Evolutionary conservation across 2,888 invertebrate species (phyloP).

Genomic region (Endomychus coccineus): DNA sequence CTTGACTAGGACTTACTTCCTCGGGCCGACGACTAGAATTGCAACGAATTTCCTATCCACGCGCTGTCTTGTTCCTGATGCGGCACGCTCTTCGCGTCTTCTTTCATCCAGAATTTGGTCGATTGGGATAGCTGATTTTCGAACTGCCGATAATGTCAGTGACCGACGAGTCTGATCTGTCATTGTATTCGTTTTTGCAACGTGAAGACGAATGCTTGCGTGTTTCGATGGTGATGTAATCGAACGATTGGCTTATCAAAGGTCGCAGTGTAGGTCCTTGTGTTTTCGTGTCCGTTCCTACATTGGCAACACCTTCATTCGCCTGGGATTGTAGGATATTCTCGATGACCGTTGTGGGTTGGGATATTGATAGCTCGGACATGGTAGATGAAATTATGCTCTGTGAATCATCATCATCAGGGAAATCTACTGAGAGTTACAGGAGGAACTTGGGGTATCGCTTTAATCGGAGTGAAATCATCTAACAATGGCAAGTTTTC

Average conservation of each 20-base stretch:
- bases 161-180: conserved; percentile 62
- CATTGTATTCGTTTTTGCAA: conserved; percentile 55
- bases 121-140: conserved; percentile 53
- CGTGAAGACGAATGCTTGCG: conserved; percentile 59
- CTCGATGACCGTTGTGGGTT: conserved; percentile 54
- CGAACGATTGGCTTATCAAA: conserved; percentile 64
- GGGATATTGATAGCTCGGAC: conserved; percentile 64
- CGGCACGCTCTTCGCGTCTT: conserved; percentile 49
- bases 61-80: conserved; percentile 32
- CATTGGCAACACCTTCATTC: conserved; percentile 39
- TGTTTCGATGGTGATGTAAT: conserved; percentile 61
- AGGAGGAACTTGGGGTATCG: conserved; percentile 53
- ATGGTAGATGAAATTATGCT: conserved; percentile 71
- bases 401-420: conserved; percentile 62
- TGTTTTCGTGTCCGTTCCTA: conserved; percentile 33
- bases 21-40: conserved; percentile 53
- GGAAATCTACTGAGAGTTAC: conserved; percentile 62
- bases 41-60: conserved; percentile 66
- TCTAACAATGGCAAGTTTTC: conserved; percentile 67
- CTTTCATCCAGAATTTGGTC: conserved; percentile 42
- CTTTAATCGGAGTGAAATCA: conserved; percentile 47
- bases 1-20: conserved; percentile 50
- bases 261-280: conserved; percentile 55
- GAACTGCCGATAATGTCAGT: conserved; percentile 55
- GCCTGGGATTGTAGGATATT: conserved; percentile 45